phyloP scores from a whole-genome alignment of 2,797 vertebrate genomes.

The Eleutherodactylus coqui region DNA sequence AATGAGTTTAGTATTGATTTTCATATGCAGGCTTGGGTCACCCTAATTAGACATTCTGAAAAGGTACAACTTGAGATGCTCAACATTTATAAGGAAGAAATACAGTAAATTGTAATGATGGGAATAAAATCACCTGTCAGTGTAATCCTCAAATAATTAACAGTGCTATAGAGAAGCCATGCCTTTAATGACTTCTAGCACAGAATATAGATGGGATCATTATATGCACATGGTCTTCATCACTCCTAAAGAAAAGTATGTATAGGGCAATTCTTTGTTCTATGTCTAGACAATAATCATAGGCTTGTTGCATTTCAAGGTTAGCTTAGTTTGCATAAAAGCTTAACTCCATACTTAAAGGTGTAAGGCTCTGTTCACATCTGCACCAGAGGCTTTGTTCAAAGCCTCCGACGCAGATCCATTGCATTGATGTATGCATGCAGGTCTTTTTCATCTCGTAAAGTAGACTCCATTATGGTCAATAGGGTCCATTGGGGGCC shows the following conservation, averaged over 20 bases:
- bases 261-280: conserved; percentile 9
- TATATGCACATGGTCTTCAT: conserved; percentile 64
- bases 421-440: too few relatives aligned
- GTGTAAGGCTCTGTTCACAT: too few relatives aligned
- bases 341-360: neutral
- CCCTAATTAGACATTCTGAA: conserved; percentile 71
- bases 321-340: neutral
- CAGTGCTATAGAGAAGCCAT: conserved; percentile 67
- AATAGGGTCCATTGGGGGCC: too few relatives aligned
- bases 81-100: conserved; percentile 73
- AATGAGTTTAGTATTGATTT: conserved; percentile 80
- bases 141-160: conserved; percentile 73
- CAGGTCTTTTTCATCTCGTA: too few relatives aligned
- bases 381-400: too few relatives aligned
- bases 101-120: conserved; percentile 71
- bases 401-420: too few relatives aligned
- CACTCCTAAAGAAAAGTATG: conserved; percentile 64
- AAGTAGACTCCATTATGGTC: too few relatives aligned
- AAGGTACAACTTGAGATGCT: conserved; percentile 70
- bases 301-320: conserved; percentile 3
- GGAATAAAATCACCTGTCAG: conserved; percentile 75
- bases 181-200: conserved; percentile 70
- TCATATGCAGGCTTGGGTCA: conserved; percentile 74
- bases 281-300: conserved; percentile 28
- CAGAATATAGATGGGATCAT: conserved; percentile 66